Evolutionary conservation across 2,113 vertebrate species (phyloP), one percentile per base, ranked within the genome.

Genomic region (Zingel zingel): DNA sequence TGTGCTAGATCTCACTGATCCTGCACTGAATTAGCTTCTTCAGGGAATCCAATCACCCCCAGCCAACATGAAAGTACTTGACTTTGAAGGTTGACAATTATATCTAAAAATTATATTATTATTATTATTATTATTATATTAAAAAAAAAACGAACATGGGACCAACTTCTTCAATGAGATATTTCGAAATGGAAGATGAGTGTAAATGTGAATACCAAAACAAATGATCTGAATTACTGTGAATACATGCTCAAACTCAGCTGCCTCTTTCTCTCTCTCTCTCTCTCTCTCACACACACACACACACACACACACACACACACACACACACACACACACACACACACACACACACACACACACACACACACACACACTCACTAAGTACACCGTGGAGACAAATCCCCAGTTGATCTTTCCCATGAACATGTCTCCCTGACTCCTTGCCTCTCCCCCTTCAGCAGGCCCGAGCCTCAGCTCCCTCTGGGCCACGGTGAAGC

Each of bases 391-490:
- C 86, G 1, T 50, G 51, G 85, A 90, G 86, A 92, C 86, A 54
- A 81, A 89, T 88, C 85, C 86, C 87, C 72, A 39, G 81, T 56
- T 74, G 85, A 89, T 90, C 69, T 84, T 93, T 94, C 88, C 86
- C 91, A 92, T 90, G 89, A 86, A 90, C 75, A 83, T 56, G 54
- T 81, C 53, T 83, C 74, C 77, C 68, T 53, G 57, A 73, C 73
- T 85, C n/a, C n/a, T n/a, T n/a, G n/a, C n/a, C 72, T 43, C 79
- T 7, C 45, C 45, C 57, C 23, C 63, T 59, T n/a, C 67, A 39
- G 10, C 77, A 50, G 86, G 43, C 72, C 74, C 6, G 33, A 33
- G 74, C 62, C 68, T 73, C 56, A 0, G 33, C 63, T 86, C 92
- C 86, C 86, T 45, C 56, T 0, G 84, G 88, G 47, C 86, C 80